Evolutionary conservation across 2,113 vertebrate species (phyloP), one percentile per base, ranked within the genome.

Genomic region (Diphyllodes magnificus): DNA sequence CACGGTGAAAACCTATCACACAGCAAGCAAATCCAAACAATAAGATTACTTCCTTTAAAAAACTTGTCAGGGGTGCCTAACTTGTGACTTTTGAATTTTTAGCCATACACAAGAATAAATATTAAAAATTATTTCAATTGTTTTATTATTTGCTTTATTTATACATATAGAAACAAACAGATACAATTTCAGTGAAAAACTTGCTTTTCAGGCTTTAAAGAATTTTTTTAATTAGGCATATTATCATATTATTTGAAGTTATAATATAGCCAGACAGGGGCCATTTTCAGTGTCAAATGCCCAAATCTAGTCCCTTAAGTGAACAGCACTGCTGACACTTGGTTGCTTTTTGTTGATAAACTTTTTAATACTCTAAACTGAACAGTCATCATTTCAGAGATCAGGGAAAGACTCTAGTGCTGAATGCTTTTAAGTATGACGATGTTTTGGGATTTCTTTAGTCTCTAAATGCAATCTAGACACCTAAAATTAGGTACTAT

Each of bases 151-250:
- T 25, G 42, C 39, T 70, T 65, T 51, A 69, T 18, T 72, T 42
- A n/a, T 13, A 37, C 0, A 2, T 13, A 7, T 6, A 47, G 11
- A 63, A 72, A 45, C 3, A 66, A 21, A 54, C 2, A 8, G 4
- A 31, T 44, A 14, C 10, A 3, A 42, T 69, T 92, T 66, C 10
- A 4, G 21, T 19, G 6, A 60, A 40, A 79, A 81, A 19, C 4
- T 10, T 63, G 33, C 7, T 42, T 86, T 92, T 56, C 19, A 40
- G 3, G 17, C 24, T 70, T 47, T 37, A 56, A 68, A 16, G 27
- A 37, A 4, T 39, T 70, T 61, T 80, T 59, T 0, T 1, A 45
- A 11, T 45, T 9, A 49, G 7, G 10, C 16, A 63, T 13, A 56
- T 37, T 28, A 56, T n/a, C 25, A 9, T 5, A 50, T 56, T 28